Base-by-base conservation (phyloP, 2,113 vertebrate genomes). In the Halcyon malimbica region DNA sequence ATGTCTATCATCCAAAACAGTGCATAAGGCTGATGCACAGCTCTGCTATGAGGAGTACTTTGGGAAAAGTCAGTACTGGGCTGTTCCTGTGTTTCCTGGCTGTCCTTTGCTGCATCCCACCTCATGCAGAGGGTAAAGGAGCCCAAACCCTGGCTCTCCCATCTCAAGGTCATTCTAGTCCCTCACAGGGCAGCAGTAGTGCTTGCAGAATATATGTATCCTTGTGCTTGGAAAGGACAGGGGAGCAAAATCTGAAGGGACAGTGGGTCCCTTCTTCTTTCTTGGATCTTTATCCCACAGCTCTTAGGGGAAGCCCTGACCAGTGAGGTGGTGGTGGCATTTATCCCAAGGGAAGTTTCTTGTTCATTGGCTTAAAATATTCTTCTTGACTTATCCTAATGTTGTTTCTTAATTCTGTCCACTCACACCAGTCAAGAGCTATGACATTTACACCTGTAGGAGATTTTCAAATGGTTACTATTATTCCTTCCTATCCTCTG, bases 1-100 rank as follows among this genome's bases (percentile, higher is more conserved):
- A 88, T 83, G 4, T 29, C 21, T 46, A 0, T 88, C 54, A 69
- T 77, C 31, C 41, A 57, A 54, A 90, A 50, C 14, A 0, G 2
- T 48, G 7, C 3, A 0, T 74, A 37, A 77, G 31, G 24, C 8
- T 76, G 48, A 51, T 16, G 4, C 5, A 11, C 1, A 9, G 14
- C 50, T 76, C 48, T 4, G 0, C 46, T 88, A 31, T 1, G 9
- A 88, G 13, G 18, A 73, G 5, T 21, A 6, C 10, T 76, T 83
- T 26, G 24, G 63, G 44, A 90, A 28, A 56, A 50, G 50, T 16
- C 4, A 10, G 39, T 24, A n/a, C 16, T n/a, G 53, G 50, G 10
- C 14, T 50, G 17, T 57, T 73, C 3, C 0, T 82, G 39, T 48
- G 31, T 70, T 71, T 57, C 8, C 24, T 54, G 59, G 2, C 50